phyloP scores from a whole-genome alignment of 2,113 vertebrate species.

The Pelodiscus sinensis region DNA sequence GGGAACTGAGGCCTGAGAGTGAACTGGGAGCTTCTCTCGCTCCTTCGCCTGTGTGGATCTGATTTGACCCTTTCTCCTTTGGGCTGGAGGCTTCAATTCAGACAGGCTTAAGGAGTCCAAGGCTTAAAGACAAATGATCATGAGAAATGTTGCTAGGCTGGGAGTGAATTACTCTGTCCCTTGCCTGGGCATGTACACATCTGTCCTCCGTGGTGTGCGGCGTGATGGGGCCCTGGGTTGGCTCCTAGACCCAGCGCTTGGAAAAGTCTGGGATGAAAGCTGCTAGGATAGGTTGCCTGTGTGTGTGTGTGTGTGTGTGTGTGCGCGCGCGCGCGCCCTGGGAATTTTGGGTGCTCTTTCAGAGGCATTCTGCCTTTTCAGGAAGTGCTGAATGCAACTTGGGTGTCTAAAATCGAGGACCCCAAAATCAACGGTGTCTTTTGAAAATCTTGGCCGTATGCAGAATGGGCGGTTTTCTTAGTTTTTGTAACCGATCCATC shows the following conservation, averaged over 20 bases:
- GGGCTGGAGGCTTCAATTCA: rapidly evolving
- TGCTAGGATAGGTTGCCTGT: not conserved
- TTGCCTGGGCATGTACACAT: rapidly evolving
- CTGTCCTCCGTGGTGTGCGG: rapidly evolving
- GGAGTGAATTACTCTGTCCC: not conserved
- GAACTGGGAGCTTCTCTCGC: not conserved
- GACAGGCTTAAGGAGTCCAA: not conserved
- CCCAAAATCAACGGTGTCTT: not conserved
- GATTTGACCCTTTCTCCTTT: not conserved
- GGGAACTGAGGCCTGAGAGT: not conserved
- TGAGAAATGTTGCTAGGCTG: not conserved
- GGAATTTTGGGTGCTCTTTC: not conserved
- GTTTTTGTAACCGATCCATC: not conserved
- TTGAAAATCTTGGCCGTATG: not conserved
- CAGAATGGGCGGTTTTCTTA: not conserved
- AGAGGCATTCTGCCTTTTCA: not conserved
- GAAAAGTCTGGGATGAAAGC: not conserved
- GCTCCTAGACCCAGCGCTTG: not conserved
- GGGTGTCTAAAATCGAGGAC: not conserved
- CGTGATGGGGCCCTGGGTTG: not conserved
- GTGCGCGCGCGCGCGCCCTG: too few relatives aligned
- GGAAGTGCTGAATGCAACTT: not conserved
- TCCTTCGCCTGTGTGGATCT: not conserved
- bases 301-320: not conserved
- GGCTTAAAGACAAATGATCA: rapidly evolving